Percentiles rank a stretch among this genome's conserved stretches.
phyloP scores from a whole-genome alignment of 2,113 vertebrate species.

The Passer montanus region DNA sequence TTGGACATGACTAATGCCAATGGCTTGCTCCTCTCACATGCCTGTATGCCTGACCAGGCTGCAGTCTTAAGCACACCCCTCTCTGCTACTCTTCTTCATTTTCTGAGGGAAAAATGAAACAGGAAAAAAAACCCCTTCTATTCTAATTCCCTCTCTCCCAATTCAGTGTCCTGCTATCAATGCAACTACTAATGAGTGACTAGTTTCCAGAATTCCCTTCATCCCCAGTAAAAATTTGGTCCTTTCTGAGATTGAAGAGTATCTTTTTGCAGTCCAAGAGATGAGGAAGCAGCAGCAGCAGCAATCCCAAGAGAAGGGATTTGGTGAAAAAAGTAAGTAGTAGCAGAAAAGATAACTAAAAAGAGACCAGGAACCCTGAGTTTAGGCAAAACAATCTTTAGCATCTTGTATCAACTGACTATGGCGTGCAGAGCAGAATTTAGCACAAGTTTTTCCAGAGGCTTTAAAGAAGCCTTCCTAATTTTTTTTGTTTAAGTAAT shows the following conservation, averaged over 20 bases:
- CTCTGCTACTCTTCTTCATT: neutral
- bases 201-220: neutral
- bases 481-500: neutral
- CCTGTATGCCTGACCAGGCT: neutral
- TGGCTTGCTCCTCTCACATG: neutral
- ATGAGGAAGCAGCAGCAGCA: constrained; percentile 42
- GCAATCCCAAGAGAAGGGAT: neutral
- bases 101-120: neutral
- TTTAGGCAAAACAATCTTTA: neutral
- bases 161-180: neutral
- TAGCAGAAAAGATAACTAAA: neutral
- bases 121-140: neutral
- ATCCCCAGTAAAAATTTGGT: neutral
- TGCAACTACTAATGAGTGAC: neutral
- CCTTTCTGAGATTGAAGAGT: neutral
- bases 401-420: neutral
- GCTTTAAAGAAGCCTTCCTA: neutral
- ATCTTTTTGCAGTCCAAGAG: neutral
- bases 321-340: neutral
- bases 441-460: neutral
- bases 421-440: neutral
- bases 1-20: neutral
- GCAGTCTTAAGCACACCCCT: neutral
- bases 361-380: neutral
- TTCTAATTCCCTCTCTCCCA: neutral